Evolutionary conservation across 2,888 invertebrate species (phyloP).

Genomic region (Eupithecia exiguata): DNA sequence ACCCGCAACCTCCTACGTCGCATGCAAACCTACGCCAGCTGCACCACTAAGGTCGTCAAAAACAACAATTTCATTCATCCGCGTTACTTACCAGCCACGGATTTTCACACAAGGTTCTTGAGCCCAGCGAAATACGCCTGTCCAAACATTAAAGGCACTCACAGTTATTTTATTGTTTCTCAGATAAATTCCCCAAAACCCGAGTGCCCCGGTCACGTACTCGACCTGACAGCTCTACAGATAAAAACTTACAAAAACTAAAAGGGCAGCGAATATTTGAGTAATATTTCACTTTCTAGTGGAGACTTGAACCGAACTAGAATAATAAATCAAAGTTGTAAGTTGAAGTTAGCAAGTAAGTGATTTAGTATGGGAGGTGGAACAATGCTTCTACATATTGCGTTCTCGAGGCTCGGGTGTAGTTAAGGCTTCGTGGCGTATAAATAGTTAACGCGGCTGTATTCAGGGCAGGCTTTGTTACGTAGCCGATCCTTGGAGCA

Average conservation of each 20-base stretch:
- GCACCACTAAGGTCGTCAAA: too few relatives aligned
- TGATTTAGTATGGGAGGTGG: constrained; percentile 36
- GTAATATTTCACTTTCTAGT: constrained; percentile 32
- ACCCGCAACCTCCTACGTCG: too few relatives aligned
- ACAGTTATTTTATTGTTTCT: constrained; percentile 19
- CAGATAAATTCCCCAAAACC: constrained; percentile 15
- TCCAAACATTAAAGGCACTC: constrained; percentile 13
- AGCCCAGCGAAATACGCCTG: background rate
- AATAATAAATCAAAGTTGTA: constrained; percentile 36
- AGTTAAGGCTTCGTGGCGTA: background rate
- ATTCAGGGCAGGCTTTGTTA: constrained; percentile 11
- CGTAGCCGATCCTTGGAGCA: constrained; percentile 31
- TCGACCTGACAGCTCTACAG: constrained; percentile 22
- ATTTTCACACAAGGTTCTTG: background rate
- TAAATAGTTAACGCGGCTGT: background rate
- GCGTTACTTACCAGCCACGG: background rate
- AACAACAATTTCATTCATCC: background rate
- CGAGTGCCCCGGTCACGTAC: constrained; percentile 22
- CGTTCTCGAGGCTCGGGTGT: constrained; percentile 12
- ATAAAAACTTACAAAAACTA: constrained; percentile 34
- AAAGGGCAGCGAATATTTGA: constrained; percentile 30
- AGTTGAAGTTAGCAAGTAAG: constrained; percentile 32
- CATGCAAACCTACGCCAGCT: too few relatives aligned
- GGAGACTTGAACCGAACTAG: constrained; percentile 28
- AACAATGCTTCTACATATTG: constrained; percentile 38